A percentile compares a stretch with the other conserved stretches of the same genome.
These are phyloP conservation scores for Pogonophryne albipinna DNA, from an alignment of 2,797 vertebrate species.

Conservation along the genomic window DNA sequence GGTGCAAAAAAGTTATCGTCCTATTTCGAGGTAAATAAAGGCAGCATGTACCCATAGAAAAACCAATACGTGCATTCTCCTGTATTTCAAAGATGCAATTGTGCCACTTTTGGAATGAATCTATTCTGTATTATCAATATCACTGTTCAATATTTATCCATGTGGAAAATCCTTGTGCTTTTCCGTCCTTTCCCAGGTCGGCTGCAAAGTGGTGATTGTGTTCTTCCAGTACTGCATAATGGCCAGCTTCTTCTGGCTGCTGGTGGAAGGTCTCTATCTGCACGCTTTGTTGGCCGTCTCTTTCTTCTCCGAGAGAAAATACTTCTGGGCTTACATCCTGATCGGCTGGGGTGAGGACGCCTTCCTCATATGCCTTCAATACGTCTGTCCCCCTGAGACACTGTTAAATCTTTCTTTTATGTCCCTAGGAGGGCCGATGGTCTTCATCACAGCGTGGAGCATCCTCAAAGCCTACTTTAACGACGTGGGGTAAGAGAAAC, in stretches of 20 bases:
- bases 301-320: constrained; percentile 98
- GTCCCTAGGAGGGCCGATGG: constrained; percentile 87
- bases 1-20: neutral
- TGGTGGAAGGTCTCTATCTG: constrained; percentile 96
- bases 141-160: constrained; percentile 1
- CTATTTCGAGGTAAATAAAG: neutral
- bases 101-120: neutral
- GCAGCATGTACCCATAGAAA: neutral
- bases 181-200: constrained; percentile 83
- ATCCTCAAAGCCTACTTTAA: constrained; percentile 88
- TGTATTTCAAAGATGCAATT: constrained; percentile 6
- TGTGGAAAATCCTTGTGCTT: neutral
- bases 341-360: constrained; percentile 94
- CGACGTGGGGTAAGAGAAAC: constrained; percentile 82
- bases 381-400: neutral
- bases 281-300: constrained; percentile 94
- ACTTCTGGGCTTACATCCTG: constrained; percentile 98
- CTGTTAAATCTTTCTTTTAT: constrained; percentile 36
- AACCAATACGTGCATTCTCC: neutral
- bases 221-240: constrained; percentile 98
- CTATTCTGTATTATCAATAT: neutral
- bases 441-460: constrained; percentile 93
- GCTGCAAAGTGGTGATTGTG: constrained; percentile 94
- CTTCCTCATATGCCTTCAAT: constrained; percentile 14
- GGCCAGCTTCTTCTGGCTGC: constrained; percentile 99